Percentiles rank a stretch among this genome's conserved stretches.
Evolutionary conservation across 2,113 vertebrate genomes (phyloP).

Genomic region (Manacus vitellinus): DNA sequence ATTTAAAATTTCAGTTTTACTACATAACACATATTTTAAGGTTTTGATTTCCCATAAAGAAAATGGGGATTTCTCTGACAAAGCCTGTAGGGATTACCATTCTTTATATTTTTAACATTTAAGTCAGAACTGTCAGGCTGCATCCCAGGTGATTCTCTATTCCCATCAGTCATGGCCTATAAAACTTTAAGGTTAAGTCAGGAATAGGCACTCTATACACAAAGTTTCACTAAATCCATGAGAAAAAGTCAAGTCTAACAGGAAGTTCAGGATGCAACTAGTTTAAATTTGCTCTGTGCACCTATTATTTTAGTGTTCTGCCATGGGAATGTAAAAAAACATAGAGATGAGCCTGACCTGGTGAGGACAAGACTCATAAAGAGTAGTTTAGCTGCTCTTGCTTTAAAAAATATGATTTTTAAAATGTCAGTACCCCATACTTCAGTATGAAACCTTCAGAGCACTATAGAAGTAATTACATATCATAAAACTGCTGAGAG

Average conservation of each 20-base stretch:
- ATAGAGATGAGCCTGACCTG: neutral
- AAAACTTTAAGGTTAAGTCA: slow-evolving; percentile 49
- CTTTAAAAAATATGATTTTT: neutral
- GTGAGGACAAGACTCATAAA: neutral
- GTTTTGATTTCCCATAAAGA: slow-evolving; percentile 61
- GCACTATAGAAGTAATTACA: neutral
- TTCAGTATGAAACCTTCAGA: neutral
- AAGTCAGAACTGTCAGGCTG: slow-evolving; percentile 55
- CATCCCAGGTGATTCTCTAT: slow-evolving; percentile 36
- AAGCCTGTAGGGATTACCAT: slow-evolving; percentile 39
- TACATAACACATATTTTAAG: slow-evolving; percentile 41
- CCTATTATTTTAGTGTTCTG: neutral
- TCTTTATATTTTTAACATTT: slow-evolving; percentile 60
- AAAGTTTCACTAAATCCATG: neutral
- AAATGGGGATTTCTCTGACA: slow-evolving; percentile 62
- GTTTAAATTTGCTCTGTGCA: neutral
- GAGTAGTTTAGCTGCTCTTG: neutral
- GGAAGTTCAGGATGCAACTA: neutral
- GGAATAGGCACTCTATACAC: neutral
- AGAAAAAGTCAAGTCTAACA: neutral
- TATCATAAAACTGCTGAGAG: neutral
- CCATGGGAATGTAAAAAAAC: neutral
- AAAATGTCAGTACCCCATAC: neutral
- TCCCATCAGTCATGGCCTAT: slow-evolving; percentile 5
- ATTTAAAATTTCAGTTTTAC: slow-evolving; percentile 65